phyloP scores from a whole-genome alignment of 2,113 vertebrate species.

The Platysternon megacephalum region DNA sequence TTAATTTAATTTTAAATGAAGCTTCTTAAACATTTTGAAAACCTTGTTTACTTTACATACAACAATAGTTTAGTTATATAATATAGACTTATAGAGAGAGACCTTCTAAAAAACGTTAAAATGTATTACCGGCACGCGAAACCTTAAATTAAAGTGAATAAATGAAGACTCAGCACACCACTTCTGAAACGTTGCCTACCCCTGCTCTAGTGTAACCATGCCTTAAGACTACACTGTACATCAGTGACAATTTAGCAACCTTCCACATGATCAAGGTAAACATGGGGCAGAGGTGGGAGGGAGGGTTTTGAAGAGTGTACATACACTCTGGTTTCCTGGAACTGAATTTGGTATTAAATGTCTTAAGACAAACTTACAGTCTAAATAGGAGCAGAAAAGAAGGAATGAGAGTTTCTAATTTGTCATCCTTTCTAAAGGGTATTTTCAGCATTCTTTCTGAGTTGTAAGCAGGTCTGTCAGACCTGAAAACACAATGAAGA shows the following conservation, averaged over 20 bases:
- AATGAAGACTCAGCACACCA: no score
- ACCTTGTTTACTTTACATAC: no score
- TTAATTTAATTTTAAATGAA: no score
- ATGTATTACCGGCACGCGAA: no score
- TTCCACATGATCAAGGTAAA: not conserved
- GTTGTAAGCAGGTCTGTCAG: no score
- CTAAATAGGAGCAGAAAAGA: not conserved
- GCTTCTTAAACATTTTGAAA: no score
- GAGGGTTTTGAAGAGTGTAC: not conserved
- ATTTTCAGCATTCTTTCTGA: not conserved
- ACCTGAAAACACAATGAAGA: not conserved
- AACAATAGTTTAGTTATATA: no score
- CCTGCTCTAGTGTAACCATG: no score
- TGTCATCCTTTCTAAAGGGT: not conserved
- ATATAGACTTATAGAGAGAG: no score
- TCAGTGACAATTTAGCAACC: not conserved
- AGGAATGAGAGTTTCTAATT: not conserved
- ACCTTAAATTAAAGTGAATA: no score
- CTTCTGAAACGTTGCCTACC: no score
- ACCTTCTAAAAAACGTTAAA: no score
- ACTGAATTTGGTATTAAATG: not conserved
- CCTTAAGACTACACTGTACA: accelerated
- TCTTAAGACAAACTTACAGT: not conserved
- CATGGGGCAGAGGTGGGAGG: not conserved
- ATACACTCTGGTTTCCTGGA: not conserved